Percentiles rank a stretch among this genome's conserved stretches.
These are phyloP conservation scores for Acrobasis repandana DNA, from an alignment of 2,888 invertebrate species.

Conservation along the genomic window DNA sequence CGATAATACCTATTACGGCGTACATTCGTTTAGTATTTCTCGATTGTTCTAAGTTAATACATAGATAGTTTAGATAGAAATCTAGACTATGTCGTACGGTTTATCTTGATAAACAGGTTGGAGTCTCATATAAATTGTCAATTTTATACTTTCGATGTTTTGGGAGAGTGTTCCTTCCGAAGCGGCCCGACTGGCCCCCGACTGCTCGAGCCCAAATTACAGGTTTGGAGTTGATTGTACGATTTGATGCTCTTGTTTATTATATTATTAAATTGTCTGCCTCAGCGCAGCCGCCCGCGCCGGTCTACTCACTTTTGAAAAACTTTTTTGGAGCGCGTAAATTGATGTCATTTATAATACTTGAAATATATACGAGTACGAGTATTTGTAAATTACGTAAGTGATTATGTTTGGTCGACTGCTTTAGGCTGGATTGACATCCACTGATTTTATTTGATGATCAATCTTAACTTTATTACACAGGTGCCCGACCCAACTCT, in stretches of 20 bases:
- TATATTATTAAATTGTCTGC: constrained; percentile 17
- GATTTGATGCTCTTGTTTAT: constrained; percentile 19
- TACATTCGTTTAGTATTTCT: no score
- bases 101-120: no score
- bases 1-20: no score
- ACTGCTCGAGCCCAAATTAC: constrained; percentile 15
- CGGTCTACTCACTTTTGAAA: not conserved
- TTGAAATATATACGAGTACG: no score
- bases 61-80: no score
- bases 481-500: no score
- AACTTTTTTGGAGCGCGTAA: not conserved
- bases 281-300: not conserved
- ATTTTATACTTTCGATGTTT: constrained; percentile 13
- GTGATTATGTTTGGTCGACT: no score
- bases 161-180: constrained; percentile 16
- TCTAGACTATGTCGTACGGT: no score
- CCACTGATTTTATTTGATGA: no score
- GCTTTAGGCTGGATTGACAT: no score
- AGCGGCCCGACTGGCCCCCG: constrained; percentile 8
- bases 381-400: not conserved
- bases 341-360: constrained; percentile 9
- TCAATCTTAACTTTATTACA: no score
- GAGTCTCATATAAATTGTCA: not conserved
- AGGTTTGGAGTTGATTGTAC: constrained; percentile 18
- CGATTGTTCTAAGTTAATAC: no score